Conservation (phyloP, 1,140 invertebrate genomes). For the Drosophila miranda region DNA sequence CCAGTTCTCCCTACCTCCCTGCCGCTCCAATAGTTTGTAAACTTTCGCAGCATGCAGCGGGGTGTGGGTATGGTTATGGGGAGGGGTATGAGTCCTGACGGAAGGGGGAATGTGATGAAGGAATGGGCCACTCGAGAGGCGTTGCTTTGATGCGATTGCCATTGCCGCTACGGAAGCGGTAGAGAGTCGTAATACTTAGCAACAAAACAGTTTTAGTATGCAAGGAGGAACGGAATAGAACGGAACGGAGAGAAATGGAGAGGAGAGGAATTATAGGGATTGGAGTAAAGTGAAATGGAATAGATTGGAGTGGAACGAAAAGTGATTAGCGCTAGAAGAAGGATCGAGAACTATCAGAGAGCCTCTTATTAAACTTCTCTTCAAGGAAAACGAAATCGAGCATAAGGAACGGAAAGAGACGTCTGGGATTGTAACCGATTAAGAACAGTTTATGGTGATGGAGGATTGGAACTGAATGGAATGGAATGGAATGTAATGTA, state of each 20-base stretch:
- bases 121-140: slow-evolving; percentile 63
- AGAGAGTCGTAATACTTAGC: slow-evolving; percentile 41
- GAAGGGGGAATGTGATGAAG: background rate
- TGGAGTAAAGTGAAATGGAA: background rate
- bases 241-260: background rate
- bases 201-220: slow-evolving; percentile 14
- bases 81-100: background rate
- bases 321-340: too few relatives aligned
- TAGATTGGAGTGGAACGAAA: too few relatives aligned
- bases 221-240: background rate
- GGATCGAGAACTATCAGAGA: too few relatives aligned
- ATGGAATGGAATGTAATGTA: too few relatives aligned
- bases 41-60: slow-evolving; percentile 44
- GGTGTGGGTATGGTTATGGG: background rate
- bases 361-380: too few relatives aligned
- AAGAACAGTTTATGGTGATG: too few relatives aligned
- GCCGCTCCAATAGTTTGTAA: slow-evolving; percentile 50
- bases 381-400: too few relatives aligned
- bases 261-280: background rate
- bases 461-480: too few relatives aligned
- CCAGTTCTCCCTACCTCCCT: background rate
- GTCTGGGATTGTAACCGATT: too few relatives aligned
- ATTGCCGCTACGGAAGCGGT: slow-evolving; percentile 8
- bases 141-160: slow-evolving; percentile 58
- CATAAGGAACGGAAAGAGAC: too few relatives aligned